These are phyloP conservation scores for Chiloscyllium punctatum DNA, from an alignment of 2,797 vertebrate species.

Conservation along the genomic window DNA sequence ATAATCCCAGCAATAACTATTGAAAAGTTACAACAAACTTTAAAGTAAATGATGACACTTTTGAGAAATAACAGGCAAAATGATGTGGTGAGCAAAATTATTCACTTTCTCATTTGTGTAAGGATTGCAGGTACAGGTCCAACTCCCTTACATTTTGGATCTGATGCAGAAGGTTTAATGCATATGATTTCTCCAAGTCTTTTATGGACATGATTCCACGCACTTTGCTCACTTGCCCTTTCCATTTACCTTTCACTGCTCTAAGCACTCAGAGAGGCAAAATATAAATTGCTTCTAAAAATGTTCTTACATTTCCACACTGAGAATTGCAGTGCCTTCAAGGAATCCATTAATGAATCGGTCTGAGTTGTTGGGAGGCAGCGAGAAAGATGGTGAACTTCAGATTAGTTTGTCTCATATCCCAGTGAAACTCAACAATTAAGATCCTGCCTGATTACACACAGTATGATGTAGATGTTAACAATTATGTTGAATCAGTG, in stretches of 20 bases:
- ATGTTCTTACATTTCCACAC: slow-evolving; percentile 9
- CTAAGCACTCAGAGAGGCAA: neutral
- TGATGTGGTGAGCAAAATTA: neutral
- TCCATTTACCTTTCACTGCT: slow-evolving; percentile 29
- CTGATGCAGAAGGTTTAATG: neutral
- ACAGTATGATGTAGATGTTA: neutral
- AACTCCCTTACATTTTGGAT: neutral
- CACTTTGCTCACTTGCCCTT: slow-evolving; percentile 28
- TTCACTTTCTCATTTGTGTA: neutral
- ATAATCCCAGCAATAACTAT: neutral
- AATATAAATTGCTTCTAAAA: slow-evolving; percentile 36
- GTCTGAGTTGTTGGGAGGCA: neutral
- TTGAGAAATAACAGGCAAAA: neutral
- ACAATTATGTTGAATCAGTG: neutral
- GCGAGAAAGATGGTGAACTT: neutral
- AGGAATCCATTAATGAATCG: slow-evolving; percentile 34
- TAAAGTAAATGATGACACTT: neutral
- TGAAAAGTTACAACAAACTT: neutral
- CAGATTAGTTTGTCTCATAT: neutral
- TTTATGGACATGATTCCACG: slow-evolving; percentile 18
- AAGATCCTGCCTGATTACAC: neutral
- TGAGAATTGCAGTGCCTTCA: slow-evolving; percentile 33
- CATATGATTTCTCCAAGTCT: neutral
- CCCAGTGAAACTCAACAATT: neutral
- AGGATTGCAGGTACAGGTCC: too few species aligned